Base-by-base conservation (phyloP, 2,888 invertebrate genomes). In the Tethea ocularis region DNA sequence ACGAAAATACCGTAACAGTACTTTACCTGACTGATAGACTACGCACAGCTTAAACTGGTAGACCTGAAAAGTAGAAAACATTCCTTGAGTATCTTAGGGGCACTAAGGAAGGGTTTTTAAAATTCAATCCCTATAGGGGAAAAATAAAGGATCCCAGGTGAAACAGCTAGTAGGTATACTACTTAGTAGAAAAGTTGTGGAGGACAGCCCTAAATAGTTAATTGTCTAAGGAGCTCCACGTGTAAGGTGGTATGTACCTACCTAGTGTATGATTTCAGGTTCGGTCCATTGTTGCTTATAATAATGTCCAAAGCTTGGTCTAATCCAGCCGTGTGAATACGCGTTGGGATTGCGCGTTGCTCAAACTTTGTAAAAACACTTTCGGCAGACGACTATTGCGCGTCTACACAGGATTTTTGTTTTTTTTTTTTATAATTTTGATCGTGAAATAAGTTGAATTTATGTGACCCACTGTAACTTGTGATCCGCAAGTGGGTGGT, bases 261-360 rank as follows among this genome's bases (percentile, higher is more conserved):
- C n/a, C n/a, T 24, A 77, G 80, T 80, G 71, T 83, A 76, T 74
- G 61, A 74, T 83, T 81, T 78, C 80, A 79, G 72, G 60, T 63
- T 60, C 60, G 57, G 57, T 29, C 67, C 60, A 69, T 69, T 72
- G 66, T 74, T 70, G 62, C 46, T 46, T 20, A 20, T 20, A 46
- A 17, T 46, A n/a, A 20, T 46, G 20, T 46, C 46, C 46, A 46
- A 17, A 20, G 46, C n/a, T 38, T 38, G 38, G 38, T n/a, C n/a
- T 46, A 20, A 20, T 10, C 10, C 3, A 20, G 8, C 46, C 17
- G 41, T 20, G 41, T 46, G 41, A 38, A 46, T 20, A 46, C 17
- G 41, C 20, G 7, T 46, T 46, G 41, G 20, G 29, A 29, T 29
- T 5, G 29, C 29, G 2, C 20, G 20, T 17, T n/a, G 2, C 17